A percentile compares a stretch with the other conserved stretches of the same genome.
These are phyloP conservation scores for Temnothorax curvispinosus DNA, from an alignment of 1,140 invertebrate species.

Conservation along the genomic window DNA sequence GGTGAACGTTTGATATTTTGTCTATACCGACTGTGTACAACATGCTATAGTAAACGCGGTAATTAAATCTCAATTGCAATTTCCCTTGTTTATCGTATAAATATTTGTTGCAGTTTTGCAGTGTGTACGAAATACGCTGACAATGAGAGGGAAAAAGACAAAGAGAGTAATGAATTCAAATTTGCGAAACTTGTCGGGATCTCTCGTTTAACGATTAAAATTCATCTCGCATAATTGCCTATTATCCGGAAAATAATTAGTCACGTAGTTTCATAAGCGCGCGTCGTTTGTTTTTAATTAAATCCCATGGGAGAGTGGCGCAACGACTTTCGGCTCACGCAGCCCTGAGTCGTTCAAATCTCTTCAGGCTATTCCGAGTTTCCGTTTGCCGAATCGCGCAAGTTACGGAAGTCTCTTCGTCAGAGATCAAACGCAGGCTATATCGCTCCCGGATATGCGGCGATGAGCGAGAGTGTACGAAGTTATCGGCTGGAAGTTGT, in stretches of 20 bases:
- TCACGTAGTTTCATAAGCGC: conserved; percentile 56
- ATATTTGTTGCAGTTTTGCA: conserved; percentile 54
- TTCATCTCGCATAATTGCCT: conserved; percentile 58
- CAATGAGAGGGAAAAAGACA: background rate
- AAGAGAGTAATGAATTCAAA: conserved; percentile 16
- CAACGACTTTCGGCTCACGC: conserved; percentile 30
- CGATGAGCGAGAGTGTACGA: conserved; percentile 44
- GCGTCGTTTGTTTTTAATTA: conserved; percentile 58
- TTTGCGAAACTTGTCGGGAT: conserved; percentile 19
- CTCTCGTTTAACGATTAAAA: conserved; percentile 49
- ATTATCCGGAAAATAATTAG: conserved; percentile 56
- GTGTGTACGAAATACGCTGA: background rate
- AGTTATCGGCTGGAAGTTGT: conserved; percentile 49
- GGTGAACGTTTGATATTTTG: conserved; percentile 29
- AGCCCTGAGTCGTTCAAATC: conserved; percentile 17
- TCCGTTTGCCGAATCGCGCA: conserved; percentile 43
- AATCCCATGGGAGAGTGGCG: conserved; percentile 6
- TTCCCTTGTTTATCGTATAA: conserved; percentile 43
- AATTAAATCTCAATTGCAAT: conserved; percentile 58
- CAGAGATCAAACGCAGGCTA: conserved; percentile 49
- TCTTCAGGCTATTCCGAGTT: conserved; percentile 52
- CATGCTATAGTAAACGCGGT: conserved; percentile 42
- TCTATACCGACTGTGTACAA: conserved; percentile 16
- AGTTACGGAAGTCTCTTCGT: conserved; percentile 25
- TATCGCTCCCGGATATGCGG: conserved; percentile 39